phyloP scores from a whole-genome alignment of 1,140 invertebrate genomes.

The Vanessa tameamea region DNA sequence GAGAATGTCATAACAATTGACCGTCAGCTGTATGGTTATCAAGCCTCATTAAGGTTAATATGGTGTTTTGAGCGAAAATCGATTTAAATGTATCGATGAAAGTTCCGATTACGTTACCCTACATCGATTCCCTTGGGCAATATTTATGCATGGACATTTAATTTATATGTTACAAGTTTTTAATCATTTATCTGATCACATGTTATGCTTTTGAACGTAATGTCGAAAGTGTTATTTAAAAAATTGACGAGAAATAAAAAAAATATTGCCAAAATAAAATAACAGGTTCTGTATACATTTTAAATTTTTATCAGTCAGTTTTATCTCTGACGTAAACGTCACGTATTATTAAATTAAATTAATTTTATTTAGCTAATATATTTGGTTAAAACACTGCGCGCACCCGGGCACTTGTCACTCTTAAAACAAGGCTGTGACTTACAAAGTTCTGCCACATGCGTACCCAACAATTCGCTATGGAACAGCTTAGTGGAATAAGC shows the following conservation, averaged over 20 bases:
- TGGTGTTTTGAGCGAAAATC: constrained; percentile 70
- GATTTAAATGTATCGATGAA: constrained; percentile 76
- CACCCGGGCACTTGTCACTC: no score
- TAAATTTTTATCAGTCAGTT: no score
- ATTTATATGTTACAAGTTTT: constrained; percentile 51
- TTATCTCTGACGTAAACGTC: no score
- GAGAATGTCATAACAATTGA: constrained; percentile 12
- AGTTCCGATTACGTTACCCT: constrained; percentile 67
- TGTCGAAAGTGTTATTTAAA: neutral
- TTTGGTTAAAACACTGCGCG: no score
- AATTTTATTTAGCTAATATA: no score
- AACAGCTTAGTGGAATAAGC: no score
- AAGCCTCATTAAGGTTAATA: constrained; percentile 75
- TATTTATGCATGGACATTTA: constrained; percentile 47
- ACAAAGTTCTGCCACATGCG: no score
- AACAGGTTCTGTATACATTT: no score
- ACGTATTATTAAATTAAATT: no score
- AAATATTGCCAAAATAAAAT: no score
- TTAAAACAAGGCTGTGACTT: no score
- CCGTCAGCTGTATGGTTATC: constrained; percentile 51
- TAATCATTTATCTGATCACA: constrained; percentile 46
- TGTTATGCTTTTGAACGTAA: constrained; percentile 15
- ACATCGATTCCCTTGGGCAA: constrained; percentile 46
- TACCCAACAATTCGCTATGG: no score
- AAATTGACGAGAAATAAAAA: neutral